Conservation (phyloP, 2,113 vertebrate species). For the Paratilapia polleni region DNA sequence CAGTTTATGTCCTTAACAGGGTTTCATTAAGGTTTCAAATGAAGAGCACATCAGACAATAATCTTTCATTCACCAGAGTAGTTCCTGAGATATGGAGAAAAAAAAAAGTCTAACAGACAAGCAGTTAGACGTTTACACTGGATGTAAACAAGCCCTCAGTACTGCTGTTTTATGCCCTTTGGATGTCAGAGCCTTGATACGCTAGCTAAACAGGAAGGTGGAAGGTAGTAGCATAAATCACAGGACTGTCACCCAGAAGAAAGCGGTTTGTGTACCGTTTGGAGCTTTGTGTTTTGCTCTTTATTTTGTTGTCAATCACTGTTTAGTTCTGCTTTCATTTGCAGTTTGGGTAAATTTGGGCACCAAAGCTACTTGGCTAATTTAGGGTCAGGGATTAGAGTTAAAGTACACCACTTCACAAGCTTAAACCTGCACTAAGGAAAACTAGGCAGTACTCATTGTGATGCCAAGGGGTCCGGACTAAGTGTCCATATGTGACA, state of each 20-base stretch:
- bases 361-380: neutral
- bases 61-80: no score
- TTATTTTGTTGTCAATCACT: neutral
- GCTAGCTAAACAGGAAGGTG: neutral
- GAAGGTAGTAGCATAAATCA: no score
- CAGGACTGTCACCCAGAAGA: neutral
- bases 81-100: no score
- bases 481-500: no score
- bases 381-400: no score
- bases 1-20: no score
- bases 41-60: no score
- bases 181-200: neutral
- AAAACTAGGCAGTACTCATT: neutral
- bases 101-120: neutral
- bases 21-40: neutral
- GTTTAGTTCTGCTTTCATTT: neutral
- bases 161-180: no score
- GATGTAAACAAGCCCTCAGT: neutral
- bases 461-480: neutral
- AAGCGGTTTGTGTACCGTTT: neutral
- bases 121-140: neutral
- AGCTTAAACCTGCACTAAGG: neutral
- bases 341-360: neutral
- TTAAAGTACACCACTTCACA: neutral
- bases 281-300: neutral